A percentile compares a stretch with the other conserved stretches of the same genome.
Evolutionary conservation across 2,888 invertebrate species (phyloP).

Genomic region (Amblyjoppa fuscipennis): DNA sequence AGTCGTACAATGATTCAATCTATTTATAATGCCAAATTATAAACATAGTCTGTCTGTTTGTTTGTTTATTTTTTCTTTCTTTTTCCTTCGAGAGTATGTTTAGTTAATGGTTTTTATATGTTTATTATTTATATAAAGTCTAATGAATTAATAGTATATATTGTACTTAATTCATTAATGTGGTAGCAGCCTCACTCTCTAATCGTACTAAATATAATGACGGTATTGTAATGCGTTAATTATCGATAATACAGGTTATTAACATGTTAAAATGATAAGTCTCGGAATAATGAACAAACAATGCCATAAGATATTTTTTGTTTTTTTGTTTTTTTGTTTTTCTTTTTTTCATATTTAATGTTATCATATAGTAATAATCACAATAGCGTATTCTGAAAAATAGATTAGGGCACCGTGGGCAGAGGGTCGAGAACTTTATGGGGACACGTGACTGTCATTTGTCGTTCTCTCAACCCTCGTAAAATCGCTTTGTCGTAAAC

Average conservation of each 20-base stretch:
- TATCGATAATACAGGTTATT: constrained; percentile 82
- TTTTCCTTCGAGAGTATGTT: constrained; percentile 74
- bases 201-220: constrained; percentile 85
- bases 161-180: constrained; percentile 85
- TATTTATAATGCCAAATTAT: constrained; percentile 72
- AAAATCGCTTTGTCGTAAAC: constrained; percentile 22
- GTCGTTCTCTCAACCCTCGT: constrained; percentile 19
- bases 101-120: constrained; percentile 75
- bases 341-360: constrained; percentile 75
- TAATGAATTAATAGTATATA: constrained; percentile 84
- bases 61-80: constrained; percentile 49
- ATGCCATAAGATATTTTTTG: constrained; percentile 74
- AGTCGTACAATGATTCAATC: constrained; percentile 72
- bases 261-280: constrained; percentile 81
- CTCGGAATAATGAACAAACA: constrained; percentile 81
- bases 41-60: constrained; percentile 71
- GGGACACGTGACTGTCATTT: constrained; percentile 42
- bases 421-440: constrained; percentile 78
- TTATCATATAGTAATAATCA: constrained; percentile 84
- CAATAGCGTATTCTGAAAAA: constrained; percentile 85
- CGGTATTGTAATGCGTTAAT: constrained; percentile 83
- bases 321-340: constrained; percentile 47
- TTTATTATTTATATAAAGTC: constrained; percentile 81
- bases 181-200: constrained; percentile 85
- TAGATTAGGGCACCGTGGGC: constrained; percentile 84